Evolutionary conservation across 2,113 vertebrate species (phyloP).

Genomic region (Azemiops feae): DNA sequence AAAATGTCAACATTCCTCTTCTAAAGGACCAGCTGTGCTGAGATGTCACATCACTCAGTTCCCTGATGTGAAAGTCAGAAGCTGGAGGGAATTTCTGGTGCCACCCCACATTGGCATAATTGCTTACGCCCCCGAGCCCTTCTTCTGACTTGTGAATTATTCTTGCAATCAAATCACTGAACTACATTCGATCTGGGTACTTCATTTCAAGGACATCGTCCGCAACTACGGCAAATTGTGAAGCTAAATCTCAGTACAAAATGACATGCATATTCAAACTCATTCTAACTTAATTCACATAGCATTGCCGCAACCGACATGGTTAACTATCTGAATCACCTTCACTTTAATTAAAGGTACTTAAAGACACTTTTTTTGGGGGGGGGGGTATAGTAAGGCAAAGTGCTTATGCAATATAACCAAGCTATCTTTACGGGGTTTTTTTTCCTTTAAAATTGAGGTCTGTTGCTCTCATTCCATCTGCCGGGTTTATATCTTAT

Average conservation of each 20-base stretch:
- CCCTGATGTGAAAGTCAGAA: background rate
- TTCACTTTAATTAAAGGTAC: background rate
- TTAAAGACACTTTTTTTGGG: background rate
- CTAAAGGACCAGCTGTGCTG: background rate
- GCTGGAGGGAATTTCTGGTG: background rate
- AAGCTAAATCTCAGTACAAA: background rate
- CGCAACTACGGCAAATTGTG: background rate
- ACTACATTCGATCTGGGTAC: background rate
- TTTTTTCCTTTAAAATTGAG: background rate
- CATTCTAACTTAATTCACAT: background rate
- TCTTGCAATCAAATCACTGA: background rate
- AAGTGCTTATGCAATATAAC: background rate
- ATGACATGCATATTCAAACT: background rate
- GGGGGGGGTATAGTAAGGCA: background rate
- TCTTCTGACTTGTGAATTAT: no score
- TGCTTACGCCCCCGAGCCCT: background rate
- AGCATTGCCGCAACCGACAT: background rate
- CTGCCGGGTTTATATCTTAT: background rate
- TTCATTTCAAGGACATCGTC: background rate
- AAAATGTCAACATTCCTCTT: background rate
- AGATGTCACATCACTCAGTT: background rate
- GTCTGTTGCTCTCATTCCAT: background rate
- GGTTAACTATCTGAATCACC: background rate
- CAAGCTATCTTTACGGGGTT: no score
- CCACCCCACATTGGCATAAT: background rate